Conservation (phyloP, 2,797 vertebrate genomes). For the Gadopsis bispinosus region DNA sequence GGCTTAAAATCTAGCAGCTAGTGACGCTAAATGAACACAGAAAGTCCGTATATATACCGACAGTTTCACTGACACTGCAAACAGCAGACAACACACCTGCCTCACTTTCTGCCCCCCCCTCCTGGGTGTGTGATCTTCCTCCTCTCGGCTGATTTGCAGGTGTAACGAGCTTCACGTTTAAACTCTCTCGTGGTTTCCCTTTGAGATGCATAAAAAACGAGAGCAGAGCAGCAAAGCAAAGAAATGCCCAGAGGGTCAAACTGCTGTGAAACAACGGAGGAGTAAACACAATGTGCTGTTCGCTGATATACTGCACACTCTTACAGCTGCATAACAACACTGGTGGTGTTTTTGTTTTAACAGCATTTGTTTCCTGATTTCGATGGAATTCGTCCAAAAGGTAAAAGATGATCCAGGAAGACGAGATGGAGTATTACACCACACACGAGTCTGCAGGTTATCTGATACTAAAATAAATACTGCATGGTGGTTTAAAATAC, state of each 20-base stretch:
- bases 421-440: no score
- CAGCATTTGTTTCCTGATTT: background rate
- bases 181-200: background rate
- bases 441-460: no score
- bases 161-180: background rate
- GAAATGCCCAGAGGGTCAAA: constrained; percentile 2
- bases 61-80: background rate
- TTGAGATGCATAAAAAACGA: background rate
- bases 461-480: no score
- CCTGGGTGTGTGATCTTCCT: background rate
- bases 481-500: no score
- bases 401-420: no score
- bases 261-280: background rate
- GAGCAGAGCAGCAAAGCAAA: background rate
- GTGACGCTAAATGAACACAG: background rate
- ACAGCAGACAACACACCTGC: background rate
- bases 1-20: background rate
- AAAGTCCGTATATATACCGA: no score
- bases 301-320: background rate
- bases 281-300: background rate
- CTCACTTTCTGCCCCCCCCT: background rate
- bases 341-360: background rate
- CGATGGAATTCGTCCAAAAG: no score
- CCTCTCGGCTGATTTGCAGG: background rate
- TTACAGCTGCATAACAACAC: background rate